phyloP scores from a whole-genome alignment of 1,140 invertebrate genomes.

The Homalodisca vitripennis region DNA sequence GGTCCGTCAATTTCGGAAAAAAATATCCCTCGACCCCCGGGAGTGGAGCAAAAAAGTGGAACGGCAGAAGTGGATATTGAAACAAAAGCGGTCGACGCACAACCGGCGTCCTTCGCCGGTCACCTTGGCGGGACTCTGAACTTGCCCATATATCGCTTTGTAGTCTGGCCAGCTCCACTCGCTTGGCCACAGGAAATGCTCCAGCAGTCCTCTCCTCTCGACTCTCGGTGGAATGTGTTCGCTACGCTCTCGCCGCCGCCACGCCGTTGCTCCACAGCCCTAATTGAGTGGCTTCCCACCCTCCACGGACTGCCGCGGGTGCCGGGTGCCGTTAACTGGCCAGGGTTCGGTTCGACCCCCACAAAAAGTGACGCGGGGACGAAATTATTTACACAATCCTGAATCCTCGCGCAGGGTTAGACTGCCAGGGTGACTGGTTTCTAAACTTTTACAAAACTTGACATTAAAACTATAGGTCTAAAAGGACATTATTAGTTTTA shows the following conservation, averaged over 20 bases:
- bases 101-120: slow-evolving; percentile 8
- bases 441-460: too few species aligned
- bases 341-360: too few species aligned
- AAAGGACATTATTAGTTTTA: too few species aligned
- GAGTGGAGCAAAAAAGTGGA: neutral
- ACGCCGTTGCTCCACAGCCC: neutral
- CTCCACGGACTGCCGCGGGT: too few species aligned
- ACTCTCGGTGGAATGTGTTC: neutral
- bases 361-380: too few species aligned
- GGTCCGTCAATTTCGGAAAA: neutral
- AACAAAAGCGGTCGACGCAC: slow-evolving; percentile 16
- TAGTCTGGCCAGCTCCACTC: neutral
- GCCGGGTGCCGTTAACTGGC: too few species aligned
- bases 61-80: slow-evolving; percentile 17
- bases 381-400: too few species aligned
- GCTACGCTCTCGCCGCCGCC: neutral
- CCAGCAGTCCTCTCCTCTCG: too few species aligned
- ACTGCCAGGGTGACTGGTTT: too few species aligned
- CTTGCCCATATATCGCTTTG: slow-evolving; percentile 15
- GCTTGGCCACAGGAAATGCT: neutral
- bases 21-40: slow-evolving; percentile 7
- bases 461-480: too few species aligned
- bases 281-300: too few species aligned
- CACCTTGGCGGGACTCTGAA: slow-evolving; percentile 18
- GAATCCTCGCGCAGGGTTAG: too few species aligned